phyloP scores from a whole-genome alignment of 2,797 vertebrate genomes.

The Cuculus canorus region DNA sequence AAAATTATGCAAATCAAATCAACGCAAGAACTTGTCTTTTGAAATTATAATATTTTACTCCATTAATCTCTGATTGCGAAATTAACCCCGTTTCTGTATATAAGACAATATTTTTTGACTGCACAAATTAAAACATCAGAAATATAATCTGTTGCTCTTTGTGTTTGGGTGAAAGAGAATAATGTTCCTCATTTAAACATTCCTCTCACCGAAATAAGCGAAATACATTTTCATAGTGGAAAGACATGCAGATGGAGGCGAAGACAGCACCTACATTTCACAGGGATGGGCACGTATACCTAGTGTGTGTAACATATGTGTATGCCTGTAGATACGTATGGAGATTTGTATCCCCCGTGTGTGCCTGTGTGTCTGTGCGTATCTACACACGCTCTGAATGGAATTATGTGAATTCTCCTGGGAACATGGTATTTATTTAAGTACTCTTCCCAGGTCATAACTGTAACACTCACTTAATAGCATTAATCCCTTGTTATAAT shows the following conservation, averaged over 20 bases:
- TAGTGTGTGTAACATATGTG: not conserved
- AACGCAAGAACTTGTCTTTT: constrained; percentile 58
- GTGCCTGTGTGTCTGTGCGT: not conserved
- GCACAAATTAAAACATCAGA: not conserved
- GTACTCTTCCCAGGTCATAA: constrained; percentile 35
- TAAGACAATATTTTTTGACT: constrained; percentile 19
- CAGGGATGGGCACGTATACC: not conserved
- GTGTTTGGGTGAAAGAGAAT: not conserved
- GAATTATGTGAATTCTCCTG: constrained; percentile 15
- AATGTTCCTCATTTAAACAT: not conserved
- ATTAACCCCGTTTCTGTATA: constrained; percentile 26
- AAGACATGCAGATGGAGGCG: not conserved
- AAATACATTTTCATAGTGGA: not conserved
- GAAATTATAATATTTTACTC: constrained; percentile 64
- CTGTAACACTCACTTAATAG: constrained; percentile 63
- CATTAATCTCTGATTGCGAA: constrained; percentile 49
- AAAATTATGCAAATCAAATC: constrained; percentile 70
- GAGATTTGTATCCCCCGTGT: constrained; percentile 5
- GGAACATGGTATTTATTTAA: constrained; percentile 49
- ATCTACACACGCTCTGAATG: constrained; percentile 18
- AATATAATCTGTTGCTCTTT: constrained; percentile 16
- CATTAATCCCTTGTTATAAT: constrained; percentile 71
- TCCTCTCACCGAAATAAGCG: not conserved
- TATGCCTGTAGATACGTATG: not conserved
- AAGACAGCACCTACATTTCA: not conserved